Percentiles rank a stretch among this genome's conserved stretches.
Evolutionary conservation across 2,113 vertebrate genomes (phyloP).

Genomic region (Vidua macroura): DNA sequence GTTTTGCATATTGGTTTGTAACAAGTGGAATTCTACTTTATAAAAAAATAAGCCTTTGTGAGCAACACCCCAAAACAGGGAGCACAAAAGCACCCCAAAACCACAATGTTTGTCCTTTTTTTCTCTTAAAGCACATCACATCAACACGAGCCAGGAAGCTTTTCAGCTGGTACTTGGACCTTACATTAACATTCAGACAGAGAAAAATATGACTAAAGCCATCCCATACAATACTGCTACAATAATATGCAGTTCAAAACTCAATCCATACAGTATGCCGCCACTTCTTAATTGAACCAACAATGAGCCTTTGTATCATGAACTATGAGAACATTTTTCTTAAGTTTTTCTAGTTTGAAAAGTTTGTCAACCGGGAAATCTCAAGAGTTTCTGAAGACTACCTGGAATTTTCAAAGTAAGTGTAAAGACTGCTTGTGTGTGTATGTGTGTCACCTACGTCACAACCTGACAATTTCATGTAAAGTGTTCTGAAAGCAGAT

Average conservation of each 20-base stretch:
- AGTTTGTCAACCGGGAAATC: constrained; percentile 32
- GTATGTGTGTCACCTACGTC: not conserved
- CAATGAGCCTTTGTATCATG: not conserved
- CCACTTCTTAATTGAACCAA: not conserved
- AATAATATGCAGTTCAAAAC: not conserved
- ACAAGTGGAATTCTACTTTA: constrained; percentile 62
- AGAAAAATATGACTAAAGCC: not conserved
- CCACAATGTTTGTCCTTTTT: constrained; percentile 42
- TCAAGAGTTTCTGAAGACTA: constrained; percentile 53
- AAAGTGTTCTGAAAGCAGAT: constrained; percentile 22
- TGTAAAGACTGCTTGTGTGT: not conserved
- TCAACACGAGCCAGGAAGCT: constrained; percentile 47
- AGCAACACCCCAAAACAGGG: constrained; percentile 50
- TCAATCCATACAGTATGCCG: not conserved
- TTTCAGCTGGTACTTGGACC: constrained; percentile 23
- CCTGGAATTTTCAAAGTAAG: not conserved
- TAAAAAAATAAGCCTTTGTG: constrained; percentile 68
- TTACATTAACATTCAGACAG: not conserved
- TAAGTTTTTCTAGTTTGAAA: constrained; percentile 6
- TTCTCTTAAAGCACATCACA: constrained; percentile 57
- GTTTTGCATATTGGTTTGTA: constrained; percentile 71
- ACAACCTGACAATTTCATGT: not conserved
- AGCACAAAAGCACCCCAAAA: constrained; percentile 34
- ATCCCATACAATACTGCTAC: not conserved
- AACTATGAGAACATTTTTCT: not conserved